Evolutionary conservation across 2,797 vertebrate genomes (phyloP).

Genomic region (Channa striata): DNA sequence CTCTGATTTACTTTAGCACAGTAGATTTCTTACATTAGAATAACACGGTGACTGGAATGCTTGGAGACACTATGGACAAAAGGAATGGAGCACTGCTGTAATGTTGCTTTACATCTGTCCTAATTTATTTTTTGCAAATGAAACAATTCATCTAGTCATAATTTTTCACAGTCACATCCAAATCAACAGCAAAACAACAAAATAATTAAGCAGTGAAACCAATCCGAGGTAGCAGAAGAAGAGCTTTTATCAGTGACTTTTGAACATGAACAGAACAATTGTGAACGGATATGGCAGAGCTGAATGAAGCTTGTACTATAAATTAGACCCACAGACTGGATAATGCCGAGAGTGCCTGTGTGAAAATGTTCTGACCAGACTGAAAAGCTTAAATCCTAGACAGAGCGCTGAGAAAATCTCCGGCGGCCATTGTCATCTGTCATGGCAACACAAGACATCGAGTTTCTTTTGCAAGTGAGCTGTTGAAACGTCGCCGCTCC

Average conservation of each 20-base stretch:
- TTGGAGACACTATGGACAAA: too few species aligned
- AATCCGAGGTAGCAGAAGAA: conserved; percentile 1
- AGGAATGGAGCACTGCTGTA: too few species aligned
- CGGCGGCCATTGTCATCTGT: conserved; percentile 24
- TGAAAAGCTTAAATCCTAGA: conserved; percentile 7
- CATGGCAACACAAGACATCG: conserved; percentile 7
- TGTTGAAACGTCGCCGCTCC: conserved; percentile 8
- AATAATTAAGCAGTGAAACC: conserved; percentile 7
- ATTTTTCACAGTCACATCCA: neutral
- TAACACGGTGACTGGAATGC: too few species aligned
- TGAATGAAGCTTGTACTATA: neutral
- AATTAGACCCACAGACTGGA: neutral
- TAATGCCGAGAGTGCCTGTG: neutral
- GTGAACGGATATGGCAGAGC: neutral
- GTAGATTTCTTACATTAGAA: too few species aligned
- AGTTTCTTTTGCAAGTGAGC: conserved; percentile 4
- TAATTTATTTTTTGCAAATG: neutral
- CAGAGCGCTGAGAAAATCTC: conserved; percentile 5
- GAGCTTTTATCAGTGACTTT: neutral
- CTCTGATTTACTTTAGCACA: too few species aligned
- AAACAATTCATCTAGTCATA: conserved; percentile 1
- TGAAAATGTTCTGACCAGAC: neutral
- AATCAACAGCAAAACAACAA: conserved; percentile 9
- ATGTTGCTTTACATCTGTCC: too few species aligned
- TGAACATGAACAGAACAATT: neutral